phyloP scores from a whole-genome alignment of 2,888 invertebrate genomes.

The Halocaridina rubra region DNA sequence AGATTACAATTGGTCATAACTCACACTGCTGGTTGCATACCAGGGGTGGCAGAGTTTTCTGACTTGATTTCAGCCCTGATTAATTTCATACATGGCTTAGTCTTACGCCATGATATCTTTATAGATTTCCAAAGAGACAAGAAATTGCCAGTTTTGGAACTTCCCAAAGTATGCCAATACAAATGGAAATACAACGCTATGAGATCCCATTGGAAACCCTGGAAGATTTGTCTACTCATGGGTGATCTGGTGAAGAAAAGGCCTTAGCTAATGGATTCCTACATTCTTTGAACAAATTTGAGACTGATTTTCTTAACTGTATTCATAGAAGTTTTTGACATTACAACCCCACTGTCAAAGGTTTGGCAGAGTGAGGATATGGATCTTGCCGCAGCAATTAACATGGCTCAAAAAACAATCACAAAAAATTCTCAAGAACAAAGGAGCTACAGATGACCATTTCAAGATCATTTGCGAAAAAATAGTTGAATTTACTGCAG shows the following conservation, averaged over 20 bases:
- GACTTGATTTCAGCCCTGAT: too few species aligned
- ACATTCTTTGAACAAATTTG: background rate
- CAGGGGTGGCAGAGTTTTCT: background rate
- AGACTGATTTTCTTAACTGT: background rate
- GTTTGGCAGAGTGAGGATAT: background rate
- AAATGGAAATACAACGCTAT: background rate
- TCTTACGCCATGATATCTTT: slow-evolving; percentile 1
- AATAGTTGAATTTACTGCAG: too few species aligned
- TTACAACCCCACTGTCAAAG: too few species aligned
- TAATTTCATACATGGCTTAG: background rate
- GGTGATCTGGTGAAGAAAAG: background rate
- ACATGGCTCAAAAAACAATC: background rate
- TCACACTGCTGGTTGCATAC: background rate
- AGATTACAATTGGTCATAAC: slow-evolving; percentile 15
- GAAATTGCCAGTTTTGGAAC: background rate
- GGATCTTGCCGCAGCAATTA: background rate
- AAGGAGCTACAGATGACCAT: too few species aligned
- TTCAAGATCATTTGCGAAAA: too few species aligned
- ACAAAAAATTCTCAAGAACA: too few species aligned
- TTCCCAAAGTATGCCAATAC: background rate
- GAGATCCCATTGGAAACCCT: too few species aligned
- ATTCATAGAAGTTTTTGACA: background rate
- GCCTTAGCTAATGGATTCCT: background rate
- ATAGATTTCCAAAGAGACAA: background rate
- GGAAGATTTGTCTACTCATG: background rate